These are phyloP conservation scores for Ranitomeya variabilis DNA, from an alignment of 2,113 vertebrate genomes.

Conservation along the genomic window DNA sequence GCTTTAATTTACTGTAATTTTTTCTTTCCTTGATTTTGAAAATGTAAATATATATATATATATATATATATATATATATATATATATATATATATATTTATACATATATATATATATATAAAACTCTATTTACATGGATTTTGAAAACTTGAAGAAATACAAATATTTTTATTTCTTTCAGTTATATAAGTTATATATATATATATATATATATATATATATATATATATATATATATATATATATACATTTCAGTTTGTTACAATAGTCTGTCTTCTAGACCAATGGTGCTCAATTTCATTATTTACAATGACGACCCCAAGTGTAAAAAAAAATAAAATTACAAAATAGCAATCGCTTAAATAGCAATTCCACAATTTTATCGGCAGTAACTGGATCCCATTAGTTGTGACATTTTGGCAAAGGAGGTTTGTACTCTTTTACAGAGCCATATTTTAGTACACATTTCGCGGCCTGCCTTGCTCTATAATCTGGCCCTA, in stretches of 20 bases:
- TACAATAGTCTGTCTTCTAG: background rate
- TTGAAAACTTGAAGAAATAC: no score
- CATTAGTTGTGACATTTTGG: background rate
- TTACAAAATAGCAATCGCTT: background rate
- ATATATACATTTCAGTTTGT: background rate
- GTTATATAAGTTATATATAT: no score
- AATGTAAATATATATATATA: background rate
- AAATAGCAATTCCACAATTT: background rate
- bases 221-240: no score
- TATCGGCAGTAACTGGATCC: background rate
- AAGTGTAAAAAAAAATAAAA: background rate
- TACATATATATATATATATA: no score
- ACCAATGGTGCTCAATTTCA: background rate
- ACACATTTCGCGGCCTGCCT: background rate
- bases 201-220: no score
- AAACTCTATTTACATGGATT: no score
- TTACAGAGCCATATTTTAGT: background rate
- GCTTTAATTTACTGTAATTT: background rate
- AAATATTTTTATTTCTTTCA: no score
- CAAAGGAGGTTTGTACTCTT: no score
- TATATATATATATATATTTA: no score
- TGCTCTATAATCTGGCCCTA: background rate
- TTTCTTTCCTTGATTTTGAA: background rate
- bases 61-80: no score
- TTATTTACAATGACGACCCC: background rate